Base-by-base conservation (phyloP, 2,797 vertebrate species). In the Corythornis leucogaster region DNA sequence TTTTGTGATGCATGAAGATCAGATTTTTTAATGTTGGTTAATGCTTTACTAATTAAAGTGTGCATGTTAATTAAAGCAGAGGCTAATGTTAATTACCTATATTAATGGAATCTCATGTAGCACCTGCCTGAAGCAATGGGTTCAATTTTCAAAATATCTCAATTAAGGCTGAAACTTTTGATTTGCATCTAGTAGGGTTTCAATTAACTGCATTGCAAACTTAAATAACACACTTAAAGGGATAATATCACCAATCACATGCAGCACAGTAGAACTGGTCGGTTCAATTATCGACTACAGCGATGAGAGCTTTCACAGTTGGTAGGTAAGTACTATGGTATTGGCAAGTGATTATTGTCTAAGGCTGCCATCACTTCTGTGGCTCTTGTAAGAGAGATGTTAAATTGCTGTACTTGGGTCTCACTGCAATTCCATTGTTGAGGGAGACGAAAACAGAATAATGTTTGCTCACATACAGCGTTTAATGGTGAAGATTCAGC, bases 11-110 rank as follows among this genome's bases (percentile, higher is more conserved):
- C 98, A 98, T 98, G 98, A 98, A 98, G 98, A 98, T 98, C 98
- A 98, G 98, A 98, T 98, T 98, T 98, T 98, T 97, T 98, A 98
- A 98, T 98, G 98, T 98, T 97, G 97, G 97, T 98, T 99, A 98
- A 99, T 99, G 98, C 98, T 99, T 99, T 98, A 97, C 98, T 98
- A 98, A 99, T 99, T 99, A 99, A 98, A 98, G 98, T 98, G 98
- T 98, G 98, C 98, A 98, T 99, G 99, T 99, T 99, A 99, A 99
- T 99, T 99, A 99, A 99, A 98, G 98, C 98, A 98, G 98, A 98
- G 98, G 98, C 98, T 99, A 99, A 98, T 99, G 99, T 99, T 99
- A 99, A 99, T 99, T 99, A 99, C 99, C 98, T 98, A 98, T 98
- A 98, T 99, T 99, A 99, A 99, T 99, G 98, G 98, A 98, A 98